phyloP scores from a whole-genome alignment of 2,113 vertebrate species.

The Eulacestoma nigropectus region DNA sequence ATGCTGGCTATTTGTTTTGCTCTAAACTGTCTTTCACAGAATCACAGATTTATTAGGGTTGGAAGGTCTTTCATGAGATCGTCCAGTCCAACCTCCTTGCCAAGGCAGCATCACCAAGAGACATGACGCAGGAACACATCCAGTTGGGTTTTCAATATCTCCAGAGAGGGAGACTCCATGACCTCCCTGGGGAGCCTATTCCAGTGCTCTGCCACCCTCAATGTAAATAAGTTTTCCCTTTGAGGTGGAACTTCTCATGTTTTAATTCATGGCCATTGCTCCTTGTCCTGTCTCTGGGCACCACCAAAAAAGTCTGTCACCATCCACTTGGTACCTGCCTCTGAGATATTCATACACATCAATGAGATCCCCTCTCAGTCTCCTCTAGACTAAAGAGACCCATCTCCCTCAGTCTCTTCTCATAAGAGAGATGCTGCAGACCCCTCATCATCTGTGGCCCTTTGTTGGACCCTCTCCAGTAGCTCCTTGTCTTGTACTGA shows the following conservation, averaged over 20 bases:
- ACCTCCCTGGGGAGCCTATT: not conserved
- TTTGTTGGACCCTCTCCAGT: not conserved
- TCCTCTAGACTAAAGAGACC: not conserved
- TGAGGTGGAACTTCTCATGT: not conserved
- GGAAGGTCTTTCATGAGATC: not conserved
- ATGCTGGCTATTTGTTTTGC: not conserved
- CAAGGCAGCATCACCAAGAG: not conserved
- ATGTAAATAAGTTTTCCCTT: not conserved
- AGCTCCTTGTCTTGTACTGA: not conserved
- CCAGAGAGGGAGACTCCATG: not conserved
- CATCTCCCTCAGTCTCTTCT: not conserved
- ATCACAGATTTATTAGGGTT: not conserved
- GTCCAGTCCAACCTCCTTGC: not conserved
- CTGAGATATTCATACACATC: not conserved
- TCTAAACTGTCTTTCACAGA: not conserved
- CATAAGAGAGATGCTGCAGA: not conserved
- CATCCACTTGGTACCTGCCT: not conserved
- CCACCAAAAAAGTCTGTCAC: not conserved
- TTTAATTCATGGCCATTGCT: not conserved
- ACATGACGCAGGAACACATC: not conserved
- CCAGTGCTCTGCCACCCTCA: not conserved
- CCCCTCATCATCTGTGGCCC: not conserved
- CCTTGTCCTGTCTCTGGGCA: not conserved
- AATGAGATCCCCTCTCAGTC: not conserved
- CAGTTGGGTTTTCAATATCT: not conserved